Evolutionary conservation across 2,113 vertebrate species (phyloP), one percentile per base, ranked within the genome.

Genomic region (Callipepla squamata): DNA sequence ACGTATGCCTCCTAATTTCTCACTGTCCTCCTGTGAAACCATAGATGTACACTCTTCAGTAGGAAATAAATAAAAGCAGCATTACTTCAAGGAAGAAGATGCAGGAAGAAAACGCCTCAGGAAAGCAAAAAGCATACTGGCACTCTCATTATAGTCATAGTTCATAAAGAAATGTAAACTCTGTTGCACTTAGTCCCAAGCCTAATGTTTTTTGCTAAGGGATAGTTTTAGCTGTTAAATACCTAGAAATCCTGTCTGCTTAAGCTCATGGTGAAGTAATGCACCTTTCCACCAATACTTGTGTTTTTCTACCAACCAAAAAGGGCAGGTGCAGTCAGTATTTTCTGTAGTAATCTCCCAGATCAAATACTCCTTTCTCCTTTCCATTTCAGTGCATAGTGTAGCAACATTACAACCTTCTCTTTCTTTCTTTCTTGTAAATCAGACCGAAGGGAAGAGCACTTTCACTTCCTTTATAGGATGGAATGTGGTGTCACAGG

Each of bases 391-490:
- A 96, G 84, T 58, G 61, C 92, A 36, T 86, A 97, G 97, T 44
- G 95, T 97, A 97, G 98, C 97, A 88, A 97, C 97, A 80, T 98
- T 92, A 96, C 98, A 97, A 96, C 81, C 95, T 97, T 98, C 96
- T 98, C 94, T 98, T 96, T 98, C 87, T 98, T 94, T 98, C 97
- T 98, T 94, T 98, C 97, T 97, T 93, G 92, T 97, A 96, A 98
- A 98, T 98, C 97, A 98, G 98, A 97, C 96, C 62, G 90, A 96
- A 97, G 97, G 98, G 96, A 97, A 97, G 96, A 98, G 97, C 97
- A 97, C 97, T 97, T 97, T 97, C 98, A 97, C 95, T 97, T 98
- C 97, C 97, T 97, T 98, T 98, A 96, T 97, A 98, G 98, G 94
- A 96, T 98, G 98, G 97, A 98, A 97, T 97, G 96, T 97, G 97